phyloP scores from a whole-genome alignment of 2,797 vertebrate species.

The Nannoperca obscura region DNA sequence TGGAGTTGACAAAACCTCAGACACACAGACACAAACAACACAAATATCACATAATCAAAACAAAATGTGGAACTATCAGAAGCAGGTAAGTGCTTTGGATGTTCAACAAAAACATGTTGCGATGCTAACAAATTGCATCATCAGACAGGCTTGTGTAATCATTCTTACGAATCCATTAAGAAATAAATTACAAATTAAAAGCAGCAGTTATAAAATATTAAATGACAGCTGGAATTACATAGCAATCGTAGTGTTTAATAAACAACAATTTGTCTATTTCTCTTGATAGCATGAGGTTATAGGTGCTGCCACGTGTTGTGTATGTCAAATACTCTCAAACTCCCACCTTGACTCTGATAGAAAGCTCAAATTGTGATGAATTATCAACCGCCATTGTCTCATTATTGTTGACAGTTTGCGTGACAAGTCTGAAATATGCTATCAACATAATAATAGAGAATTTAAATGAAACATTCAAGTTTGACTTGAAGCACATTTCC shows the following conservation, averaged over 20 bases:
- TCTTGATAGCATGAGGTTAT: conserved; percentile 58
- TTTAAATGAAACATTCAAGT: conserved; percentile 43
- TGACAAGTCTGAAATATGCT: conserved; percentile 37
- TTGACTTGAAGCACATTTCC: conserved; percentile 42
- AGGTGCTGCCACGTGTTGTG: conserved; percentile 53
- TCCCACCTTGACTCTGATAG: conserved; percentile 2
- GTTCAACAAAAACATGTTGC: conserved; percentile 33
- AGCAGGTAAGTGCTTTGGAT: conserved; percentile 6
- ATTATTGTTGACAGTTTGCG: conserved; percentile 48
- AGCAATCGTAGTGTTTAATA: conserved; percentile 58
- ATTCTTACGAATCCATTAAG: conserved; percentile 54
- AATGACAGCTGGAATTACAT: conserved; percentile 61
- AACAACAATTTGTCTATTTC: conserved; percentile 69
- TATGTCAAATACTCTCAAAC: conserved; percentile 55
- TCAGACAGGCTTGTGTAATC: conserved; percentile 52
- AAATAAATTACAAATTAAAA: conserved; percentile 64
- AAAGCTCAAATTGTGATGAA: conserved; percentile 45
- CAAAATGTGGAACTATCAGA: background rate
- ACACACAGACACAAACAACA: background rate
- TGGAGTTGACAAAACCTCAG: no score
- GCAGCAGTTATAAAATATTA: conserved; percentile 42
- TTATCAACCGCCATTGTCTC: conserved; percentile 33
- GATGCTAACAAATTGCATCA: conserved; percentile 50
- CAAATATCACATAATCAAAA: background rate
- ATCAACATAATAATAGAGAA: conserved; percentile 35